Base-by-base conservation (phyloP, 2,888 invertebrate genomes). In the Cactoblastis cactorum region DNA sequence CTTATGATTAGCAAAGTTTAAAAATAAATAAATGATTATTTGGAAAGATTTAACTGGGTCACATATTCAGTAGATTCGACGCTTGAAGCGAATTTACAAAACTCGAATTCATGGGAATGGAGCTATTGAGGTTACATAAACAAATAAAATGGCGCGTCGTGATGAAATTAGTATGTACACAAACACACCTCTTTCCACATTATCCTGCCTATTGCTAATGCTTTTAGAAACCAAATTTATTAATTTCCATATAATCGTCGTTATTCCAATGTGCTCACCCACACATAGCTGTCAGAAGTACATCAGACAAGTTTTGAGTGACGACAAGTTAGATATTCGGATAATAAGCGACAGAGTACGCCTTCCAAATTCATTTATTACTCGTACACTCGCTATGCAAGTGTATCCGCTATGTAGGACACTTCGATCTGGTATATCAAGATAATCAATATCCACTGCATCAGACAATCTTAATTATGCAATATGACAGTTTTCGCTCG, bases 381-480 rank as follows among this genome's bases (percentile, higher is more conserved):
- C 63, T 59, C 56, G 53, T 54, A 32, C 55, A 58, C 52, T 56
- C 54, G 59, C 57, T 53, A 48, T 54, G 53, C 61, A 54, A 53
- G 53, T 52, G 54, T 54, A 53, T 53, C 54, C 56, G 53, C 56
- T 58, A 62, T 57, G 53, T 56, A 52, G 55, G 55, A 41, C 54
- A 49, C 32, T 37, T 49, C 52, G 45, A 46, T 50, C 57, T 22
- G 22, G 54, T 51, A 57, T 60, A 63, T 62, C 65, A 59, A 65
- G 62, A 61, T 63, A 69, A 68, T 74, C 72, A 67, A 68, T 73
- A 68, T 62, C 64, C 53, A 56, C 64, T 62, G 58, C 61, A 65
- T 62, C 62, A 60, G 55, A 41, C 53, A 51, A 49, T 51, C 43
- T 47, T 51, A 51, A 49, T 59, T 56, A 53, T 55, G 66, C 59